Evolutionary conservation across 1,140 invertebrate species (phyloP).

Genomic region (Capitella teleta): DNA sequence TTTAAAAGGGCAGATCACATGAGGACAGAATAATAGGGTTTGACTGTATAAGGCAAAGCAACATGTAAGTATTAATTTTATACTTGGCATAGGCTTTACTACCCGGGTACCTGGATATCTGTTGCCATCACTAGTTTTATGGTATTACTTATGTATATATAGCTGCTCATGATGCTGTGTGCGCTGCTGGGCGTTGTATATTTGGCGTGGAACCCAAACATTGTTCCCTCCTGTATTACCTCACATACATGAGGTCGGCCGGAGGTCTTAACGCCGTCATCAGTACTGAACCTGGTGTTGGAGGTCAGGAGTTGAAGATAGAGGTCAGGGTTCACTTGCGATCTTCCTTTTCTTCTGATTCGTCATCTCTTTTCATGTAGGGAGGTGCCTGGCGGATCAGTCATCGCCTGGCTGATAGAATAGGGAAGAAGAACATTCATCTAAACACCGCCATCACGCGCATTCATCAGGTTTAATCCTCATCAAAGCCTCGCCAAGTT

Average conservation of each 20-base stretch:
- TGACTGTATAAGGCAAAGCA: too few relatives aligned
- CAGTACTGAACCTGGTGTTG: constrained; percentile 31
- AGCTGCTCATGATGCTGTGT: constrained; percentile 27
- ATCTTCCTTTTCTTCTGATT: not conserved
- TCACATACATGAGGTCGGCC: constrained; percentile 37
- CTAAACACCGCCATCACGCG: constrained; percentile 29
- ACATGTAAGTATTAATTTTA: too few relatives aligned
- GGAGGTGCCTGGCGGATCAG: constrained; percentile 43
- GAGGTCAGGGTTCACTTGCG: constrained; percentile 20
- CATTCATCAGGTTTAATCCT: constrained; percentile 35
- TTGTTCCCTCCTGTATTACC: constrained; percentile 38
- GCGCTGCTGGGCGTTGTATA: constrained; percentile 23
- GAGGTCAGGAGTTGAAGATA: constrained; percentile 37
- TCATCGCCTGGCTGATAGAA: constrained; percentile 21
- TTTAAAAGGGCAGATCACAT: too few relatives aligned
- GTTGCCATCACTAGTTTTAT: too few relatives aligned
- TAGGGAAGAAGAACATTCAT: constrained; percentile 27
- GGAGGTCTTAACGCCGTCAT: constrained; percentile 31
- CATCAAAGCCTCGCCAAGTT: too few relatives aligned
- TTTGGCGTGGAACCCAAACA: constrained; percentile 35
- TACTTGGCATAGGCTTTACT: too few relatives aligned
- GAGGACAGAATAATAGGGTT: too few relatives aligned
- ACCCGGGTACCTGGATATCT: too few relatives aligned
- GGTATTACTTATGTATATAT: constrained; percentile 8
- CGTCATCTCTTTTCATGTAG: constrained; percentile 14